phyloP scores from a whole-genome alignment of 1,140 invertebrate species.

The Saccostrea cuccullata region DNA sequence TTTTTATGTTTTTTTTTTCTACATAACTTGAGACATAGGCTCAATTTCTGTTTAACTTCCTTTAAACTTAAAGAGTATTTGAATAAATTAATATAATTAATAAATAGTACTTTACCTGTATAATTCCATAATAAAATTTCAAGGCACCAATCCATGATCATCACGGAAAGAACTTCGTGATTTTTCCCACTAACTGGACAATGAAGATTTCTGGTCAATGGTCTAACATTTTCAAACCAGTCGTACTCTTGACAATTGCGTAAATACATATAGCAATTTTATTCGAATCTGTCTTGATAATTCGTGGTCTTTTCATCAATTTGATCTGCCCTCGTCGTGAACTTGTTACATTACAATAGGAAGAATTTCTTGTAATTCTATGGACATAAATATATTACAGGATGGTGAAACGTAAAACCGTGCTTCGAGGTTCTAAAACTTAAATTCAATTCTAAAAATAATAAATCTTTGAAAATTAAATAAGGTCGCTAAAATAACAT shows the following conservation, averaged over 20 bases:
- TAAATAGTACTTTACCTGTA: background rate
- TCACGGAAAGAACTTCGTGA: background rate
- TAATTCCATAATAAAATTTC: conserved; percentile 16
- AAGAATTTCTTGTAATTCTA: too few relatives aligned
- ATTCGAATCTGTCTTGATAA: conserved; percentile 1
- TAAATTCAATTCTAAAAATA: too few relatives aligned
- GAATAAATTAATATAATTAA: background rate
- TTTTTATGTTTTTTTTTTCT: too few relatives aligned
- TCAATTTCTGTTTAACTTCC: too few relatives aligned
- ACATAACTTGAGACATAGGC: too few relatives aligned
- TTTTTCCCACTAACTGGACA: background rate
- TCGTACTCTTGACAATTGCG: background rate
- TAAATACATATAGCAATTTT: background rate
- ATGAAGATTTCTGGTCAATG: background rate
- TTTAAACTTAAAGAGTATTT: too few relatives aligned
- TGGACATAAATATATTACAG: too few relatives aligned
- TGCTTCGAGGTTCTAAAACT: too few relatives aligned
- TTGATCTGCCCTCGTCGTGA: background rate
- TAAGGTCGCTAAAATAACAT: too few relatives aligned
- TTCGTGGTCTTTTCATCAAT: background rate
- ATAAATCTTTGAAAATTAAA: too few relatives aligned
- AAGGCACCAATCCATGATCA: conserved; percentile 3
- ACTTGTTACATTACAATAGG: background rate
- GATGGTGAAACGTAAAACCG: too few relatives aligned
- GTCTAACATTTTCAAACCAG: background rate